A percentile compares a stretch with the other conserved stretches of the same genome.
These are phyloP conservation scores for Pinna nobilis DNA, from an alignment of 1,140 invertebrate species.

Conservation along the genomic window DNA sequence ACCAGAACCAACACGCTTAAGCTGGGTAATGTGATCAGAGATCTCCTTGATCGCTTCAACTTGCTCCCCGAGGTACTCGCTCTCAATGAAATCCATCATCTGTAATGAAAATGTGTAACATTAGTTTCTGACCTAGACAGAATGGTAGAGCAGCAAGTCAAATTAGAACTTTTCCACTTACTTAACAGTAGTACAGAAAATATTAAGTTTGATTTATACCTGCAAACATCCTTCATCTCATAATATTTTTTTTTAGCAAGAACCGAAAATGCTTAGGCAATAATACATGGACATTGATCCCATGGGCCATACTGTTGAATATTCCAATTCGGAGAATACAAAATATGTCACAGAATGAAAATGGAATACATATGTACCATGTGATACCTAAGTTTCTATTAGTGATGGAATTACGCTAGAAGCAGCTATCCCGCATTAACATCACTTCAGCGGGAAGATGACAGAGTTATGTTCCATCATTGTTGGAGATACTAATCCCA, in stretches of 20 bases:
- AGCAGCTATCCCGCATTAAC: no score
- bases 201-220: background rate
- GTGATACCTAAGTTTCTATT: background rate
- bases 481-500: background rate
- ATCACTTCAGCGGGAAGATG: no score
- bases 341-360: background rate
- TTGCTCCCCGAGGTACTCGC: constrained; percentile 79
- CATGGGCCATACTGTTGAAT: no score
- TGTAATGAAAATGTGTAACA: constrained; percentile 47
- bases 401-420: no score
- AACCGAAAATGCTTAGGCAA: no score
- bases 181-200: background rate
- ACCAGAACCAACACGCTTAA: constrained; percentile 79
- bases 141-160: background rate
- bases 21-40: constrained; percentile 78
- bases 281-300: no score
- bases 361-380: background rate
- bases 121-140: background rate
- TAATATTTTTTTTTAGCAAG: no score
- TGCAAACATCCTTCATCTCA: background rate
- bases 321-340: background rate
- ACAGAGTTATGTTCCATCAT: no score
- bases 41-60: constrained; percentile 80
- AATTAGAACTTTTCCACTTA: background rate
- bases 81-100: constrained; percentile 79